phyloP scores from a whole-genome alignment of 2,888 invertebrate genomes.

The Lasius fuliginosus region DNA sequence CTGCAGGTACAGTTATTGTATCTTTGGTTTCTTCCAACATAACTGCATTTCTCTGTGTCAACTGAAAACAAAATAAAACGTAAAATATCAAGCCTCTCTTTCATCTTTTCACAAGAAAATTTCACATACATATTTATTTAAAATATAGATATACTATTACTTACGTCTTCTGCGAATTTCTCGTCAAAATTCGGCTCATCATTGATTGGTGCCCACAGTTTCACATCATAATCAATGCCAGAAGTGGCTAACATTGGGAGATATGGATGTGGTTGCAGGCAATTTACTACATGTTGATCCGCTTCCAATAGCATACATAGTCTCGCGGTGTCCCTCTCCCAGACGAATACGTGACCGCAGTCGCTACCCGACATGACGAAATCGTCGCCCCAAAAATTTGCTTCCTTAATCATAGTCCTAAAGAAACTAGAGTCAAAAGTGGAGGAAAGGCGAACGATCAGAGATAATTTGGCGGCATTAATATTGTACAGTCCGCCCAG shows the following conservation, averaged over 20 bases:
- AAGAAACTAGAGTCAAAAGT: constrained; percentile 86
- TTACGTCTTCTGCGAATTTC: constrained; percentile 89
- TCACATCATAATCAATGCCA: constrained; percentile 96
- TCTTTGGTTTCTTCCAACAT: constrained; percentile 95
- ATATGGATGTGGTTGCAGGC: constrained; percentile 94
- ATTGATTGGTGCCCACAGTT: constrained; percentile 92
- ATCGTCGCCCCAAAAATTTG: constrained; percentile 94
- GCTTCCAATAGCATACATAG: constrained; percentile 92
- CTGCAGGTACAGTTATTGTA: constrained; percentile 95
- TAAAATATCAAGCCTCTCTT: not conserved
- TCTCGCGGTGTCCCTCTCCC: constrained; percentile 91
- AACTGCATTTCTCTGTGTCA: constrained; percentile 92
- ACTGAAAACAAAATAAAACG: constrained; percentile 85
- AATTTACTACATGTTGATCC: constrained; percentile 94
- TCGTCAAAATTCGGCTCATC: constrained; percentile 89
- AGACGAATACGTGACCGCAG: constrained; percentile 95
- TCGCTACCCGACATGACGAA: constrained; percentile 96
- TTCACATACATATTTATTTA: not conserved
- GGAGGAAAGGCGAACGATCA: constrained; percentile 59
- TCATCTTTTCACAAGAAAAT: not conserved
- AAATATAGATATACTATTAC: constrained; percentile 78
- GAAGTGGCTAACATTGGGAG: constrained; percentile 93
- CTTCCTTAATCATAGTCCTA: constrained; percentile 95
- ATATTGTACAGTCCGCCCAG: constrained; percentile 79
- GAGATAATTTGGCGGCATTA: constrained; percentile 81